A percentile compares a stretch with the other conserved stretches of the same genome.
Evolutionary conservation across 1,140 invertebrate genomes (phyloP).

Genomic region (Laodelphax striatellus): DNA sequence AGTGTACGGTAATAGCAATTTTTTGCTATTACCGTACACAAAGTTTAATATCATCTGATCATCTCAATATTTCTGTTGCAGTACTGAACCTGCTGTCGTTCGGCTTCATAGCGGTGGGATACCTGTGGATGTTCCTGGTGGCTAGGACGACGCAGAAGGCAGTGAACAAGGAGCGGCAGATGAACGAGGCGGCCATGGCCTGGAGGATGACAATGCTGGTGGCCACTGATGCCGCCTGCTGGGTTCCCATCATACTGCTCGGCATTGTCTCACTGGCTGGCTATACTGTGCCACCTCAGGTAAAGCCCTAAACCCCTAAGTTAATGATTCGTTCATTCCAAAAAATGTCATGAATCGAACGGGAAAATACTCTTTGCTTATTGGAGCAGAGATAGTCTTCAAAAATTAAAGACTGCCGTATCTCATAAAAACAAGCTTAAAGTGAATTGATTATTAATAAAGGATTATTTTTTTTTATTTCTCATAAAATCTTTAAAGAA

Average conservation of each 20-base stretch:
- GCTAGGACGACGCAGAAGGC: constrained; percentile 37
- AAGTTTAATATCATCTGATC: no score
- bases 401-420: no score
- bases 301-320: constrained; percentile 14
- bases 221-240: constrained; percentile 43
- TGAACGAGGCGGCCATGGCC: constrained; percentile 39
- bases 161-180: constrained; percentile 26
- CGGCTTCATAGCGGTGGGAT: constrained; percentile 39
- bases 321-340: not conserved
- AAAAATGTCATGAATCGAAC: not conserved
- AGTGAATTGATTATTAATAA: no score
- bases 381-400: no score
- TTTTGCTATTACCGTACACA: no score
- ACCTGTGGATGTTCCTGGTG: constrained; percentile 43
- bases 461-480: no score
- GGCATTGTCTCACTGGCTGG: constrained; percentile 38
- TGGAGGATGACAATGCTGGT: constrained; percentile 42
- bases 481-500: no score
- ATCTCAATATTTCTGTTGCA: constrained; percentile 19
- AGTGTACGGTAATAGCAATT: no score
- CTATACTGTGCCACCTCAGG: constrained; percentile 35
- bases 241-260: constrained; percentile 41
- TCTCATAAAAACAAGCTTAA: no score
- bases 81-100: constrained; percentile 41
- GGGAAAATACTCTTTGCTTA: no score